phyloP scores from a whole-genome alignment of 1,140 invertebrate genomes.

The Nephila pilipes region DNA sequence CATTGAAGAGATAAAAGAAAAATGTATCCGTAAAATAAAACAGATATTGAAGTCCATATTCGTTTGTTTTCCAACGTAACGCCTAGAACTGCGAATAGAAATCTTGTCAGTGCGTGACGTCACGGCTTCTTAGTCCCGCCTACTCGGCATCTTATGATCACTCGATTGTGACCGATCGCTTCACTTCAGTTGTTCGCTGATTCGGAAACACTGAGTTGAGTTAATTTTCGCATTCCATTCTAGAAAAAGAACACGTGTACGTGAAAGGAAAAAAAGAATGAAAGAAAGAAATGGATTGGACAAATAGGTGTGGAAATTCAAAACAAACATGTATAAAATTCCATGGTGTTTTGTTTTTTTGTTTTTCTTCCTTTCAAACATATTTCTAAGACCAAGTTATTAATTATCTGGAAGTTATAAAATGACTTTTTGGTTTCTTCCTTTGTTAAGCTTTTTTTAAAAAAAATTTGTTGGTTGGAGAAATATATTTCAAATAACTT shows the following conservation, averaged over 20 bases:
- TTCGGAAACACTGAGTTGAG: slow-evolving; percentile 44
- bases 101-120: slow-evolving; percentile 45
- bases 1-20: slow-evolving; percentile 24
- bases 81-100: slow-evolving; percentile 32
- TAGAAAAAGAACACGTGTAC: not conserved
- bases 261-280: no score
- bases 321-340: not conserved
- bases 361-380: no score
- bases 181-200: slow-evolving; percentile 63
- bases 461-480: no score
- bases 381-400: no score
- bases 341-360: no score
- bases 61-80: slow-evolving; percentile 36
- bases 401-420: no score
- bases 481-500: no score
- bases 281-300: not conserved
- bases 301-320: not conserved
- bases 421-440: no score
- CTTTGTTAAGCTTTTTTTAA: no score
- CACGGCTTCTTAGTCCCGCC: slow-evolving; percentile 42
- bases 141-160: slow-evolving; percentile 63
- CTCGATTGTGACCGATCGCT: slow-evolving; percentile 54
- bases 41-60: slow-evolving; percentile 24
- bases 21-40: slow-evolving; percentile 50
- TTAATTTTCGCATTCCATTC: not conserved